These are phyloP conservation scores for Drosophila tripunctata DNA, from an alignment of 2,888 invertebrate genomes.

Conservation along the genomic window DNA sequence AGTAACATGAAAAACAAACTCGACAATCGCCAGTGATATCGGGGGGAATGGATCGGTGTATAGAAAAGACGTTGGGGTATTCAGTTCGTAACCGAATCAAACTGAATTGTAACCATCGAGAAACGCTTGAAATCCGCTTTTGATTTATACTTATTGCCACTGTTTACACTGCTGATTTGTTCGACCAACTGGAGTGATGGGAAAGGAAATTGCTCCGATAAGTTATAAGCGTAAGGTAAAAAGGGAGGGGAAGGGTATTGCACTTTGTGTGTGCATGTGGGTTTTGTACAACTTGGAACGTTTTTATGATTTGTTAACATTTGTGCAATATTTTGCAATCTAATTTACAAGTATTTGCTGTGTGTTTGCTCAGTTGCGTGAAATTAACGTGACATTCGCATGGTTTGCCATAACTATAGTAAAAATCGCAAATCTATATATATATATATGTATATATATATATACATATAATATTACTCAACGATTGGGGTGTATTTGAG, in stretches of 20 bases:
- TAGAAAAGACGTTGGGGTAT: neutral
- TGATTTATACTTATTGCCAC: slow-evolving; percentile 48
- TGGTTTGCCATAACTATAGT: slow-evolving; percentile 22
- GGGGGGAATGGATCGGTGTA: neutral
- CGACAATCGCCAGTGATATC: slow-evolving; percentile 24
- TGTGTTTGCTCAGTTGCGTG: slow-evolving; percentile 34
- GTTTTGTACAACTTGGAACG: slow-evolving; percentile 42
- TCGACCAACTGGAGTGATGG: neutral
- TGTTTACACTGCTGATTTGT: slow-evolving; percentile 22
- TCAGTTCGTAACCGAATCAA: neutral
- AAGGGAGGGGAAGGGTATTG: neutral
- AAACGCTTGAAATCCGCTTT: slow-evolving; percentile 51
- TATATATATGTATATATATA: neutral
- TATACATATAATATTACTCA: slow-evolving; percentile 32
- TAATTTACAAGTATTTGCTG: slow-evolving; percentile 57
- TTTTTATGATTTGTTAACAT: slow-evolving; percentile 63
- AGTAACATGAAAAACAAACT: slow-evolving; percentile 21
- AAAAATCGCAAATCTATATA: slow-evolving; percentile 20
- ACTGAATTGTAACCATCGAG: slow-evolving; percentile 18
- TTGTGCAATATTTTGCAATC: slow-evolving; percentile 65
- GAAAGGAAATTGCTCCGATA: too few species aligned
- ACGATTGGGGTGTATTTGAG: slow-evolving; percentile 16
- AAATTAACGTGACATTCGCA: slow-evolving; percentile 64
- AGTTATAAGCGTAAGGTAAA: neutral
- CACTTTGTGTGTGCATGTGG: slow-evolving; percentile 15